These are phyloP conservation scores for Spongilla lacustris DNA, from an alignment of 37 sponge, comb jelly and placozoan genomes.

Conservation along the genomic window DNA sequence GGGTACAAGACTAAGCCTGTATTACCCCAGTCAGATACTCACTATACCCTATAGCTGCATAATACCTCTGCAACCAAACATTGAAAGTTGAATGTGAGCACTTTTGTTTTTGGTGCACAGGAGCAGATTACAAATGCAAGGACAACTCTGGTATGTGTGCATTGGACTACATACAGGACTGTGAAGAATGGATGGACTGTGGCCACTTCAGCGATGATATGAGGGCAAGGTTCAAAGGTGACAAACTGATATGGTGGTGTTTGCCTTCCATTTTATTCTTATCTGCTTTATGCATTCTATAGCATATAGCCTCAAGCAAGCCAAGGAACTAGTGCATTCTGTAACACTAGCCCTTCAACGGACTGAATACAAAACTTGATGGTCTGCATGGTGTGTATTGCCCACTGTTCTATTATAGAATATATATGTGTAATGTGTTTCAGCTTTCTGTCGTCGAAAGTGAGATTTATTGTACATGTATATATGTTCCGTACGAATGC, in stretches of 20 bases:
- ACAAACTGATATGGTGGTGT: neutral
- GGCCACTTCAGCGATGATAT: slow-evolving; percentile 62
- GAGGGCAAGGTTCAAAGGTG: slow-evolving; percentile 48
- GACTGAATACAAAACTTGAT: neutral
- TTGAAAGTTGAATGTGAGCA: too few species aligned
- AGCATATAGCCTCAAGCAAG: slow-evolving; percentile 66
- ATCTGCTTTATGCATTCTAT: neutral
- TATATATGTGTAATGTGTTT: neutral
- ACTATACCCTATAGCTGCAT: too few species aligned
- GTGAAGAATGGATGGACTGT: slow-evolving; percentile 82
- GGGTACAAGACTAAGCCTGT: too few species aligned
- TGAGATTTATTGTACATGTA: too few species aligned
- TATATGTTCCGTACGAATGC: too few species aligned
- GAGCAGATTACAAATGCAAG: slow-evolving; percentile 20
- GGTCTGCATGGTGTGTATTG: neutral
- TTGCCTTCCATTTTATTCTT: neutral
- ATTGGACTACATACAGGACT: slow-evolving; percentile 71
- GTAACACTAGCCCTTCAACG: slow-evolving; percentile 8
- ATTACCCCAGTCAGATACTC: too few species aligned
- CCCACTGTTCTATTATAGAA: neutral
- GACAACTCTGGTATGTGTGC: slow-evolving; percentile 54
- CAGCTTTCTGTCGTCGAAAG: too few species aligned
- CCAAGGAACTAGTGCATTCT: slow-evolving; percentile 31
- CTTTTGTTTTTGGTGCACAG: neutral
- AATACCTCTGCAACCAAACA: slow-evolving; percentile 8